Evolutionary conservation across 2,113 vertebrate species (phyloP), one percentile per base, ranked within the genome.

Genomic region (Microcebus tavaratra): DNA sequence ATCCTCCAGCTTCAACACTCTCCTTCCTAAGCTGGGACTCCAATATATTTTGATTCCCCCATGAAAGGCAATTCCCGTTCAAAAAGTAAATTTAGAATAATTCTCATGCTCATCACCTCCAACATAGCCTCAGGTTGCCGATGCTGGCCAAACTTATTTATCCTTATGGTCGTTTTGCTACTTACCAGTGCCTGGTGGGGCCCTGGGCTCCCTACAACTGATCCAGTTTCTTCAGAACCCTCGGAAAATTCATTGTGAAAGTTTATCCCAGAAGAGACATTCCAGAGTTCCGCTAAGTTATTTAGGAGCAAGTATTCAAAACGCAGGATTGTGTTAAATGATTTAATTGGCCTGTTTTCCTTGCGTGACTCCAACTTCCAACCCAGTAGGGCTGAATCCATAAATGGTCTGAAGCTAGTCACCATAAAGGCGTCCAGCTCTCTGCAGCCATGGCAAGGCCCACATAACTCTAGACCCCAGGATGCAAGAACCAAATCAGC

Each of bases 391-490:
- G 36, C 36, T 45, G 29, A 53, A 31, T 70, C 36, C 12, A 14
- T 67, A 55, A 80, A 63, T 11, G 39, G 57, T 61, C 21, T 10
- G 17, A 5, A 61, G 10, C 29, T 68, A 67, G 15, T 21, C 20
- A n/a, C 21, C 55, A 4, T 13, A 3, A 78, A 57, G 13, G 2
- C 36, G 4, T 36, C 53, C 17, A 27, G 53, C 6, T 17, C 5
- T 0, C 53, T n/a, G n/a, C 3, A 79, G 12, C 2, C 0, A 0
- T 18, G 23, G n/a, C 29, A 45, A 29, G 50, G 8, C 55, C 48
- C 53, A 29, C 4, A 0, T 68, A 36, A 21, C 25, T 80, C 42
- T 27, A 70, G 67, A 81, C 9, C 29, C 68, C 20, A 18, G 50
- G 65, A 81, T 6, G 12, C 21, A 18, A 55, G 36, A 12, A 0